Evolutionary conservation across 2,113 vertebrate species (phyloP).

Genomic region (Spheniscus mendiculus): DNA sequence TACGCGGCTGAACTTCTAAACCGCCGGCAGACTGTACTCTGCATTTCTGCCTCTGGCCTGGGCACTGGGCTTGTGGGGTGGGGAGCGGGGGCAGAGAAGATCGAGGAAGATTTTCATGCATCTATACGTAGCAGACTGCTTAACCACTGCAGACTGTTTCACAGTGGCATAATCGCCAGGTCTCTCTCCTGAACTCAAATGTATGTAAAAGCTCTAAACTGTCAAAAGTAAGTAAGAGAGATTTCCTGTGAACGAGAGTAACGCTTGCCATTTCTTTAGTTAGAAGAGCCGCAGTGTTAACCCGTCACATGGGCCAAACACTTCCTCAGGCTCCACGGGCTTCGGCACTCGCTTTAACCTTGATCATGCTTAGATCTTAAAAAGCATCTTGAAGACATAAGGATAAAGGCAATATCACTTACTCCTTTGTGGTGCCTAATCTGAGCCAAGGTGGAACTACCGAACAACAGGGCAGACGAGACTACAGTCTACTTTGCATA

Average conservation of each 20-base stretch:
- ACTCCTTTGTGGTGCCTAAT: too few species aligned
- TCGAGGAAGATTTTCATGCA: not conserved
- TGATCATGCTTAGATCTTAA: not conserved
- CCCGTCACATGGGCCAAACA: not conserved
- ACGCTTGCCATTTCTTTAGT: not conserved
- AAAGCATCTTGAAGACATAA: not conserved
- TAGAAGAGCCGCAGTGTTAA: not conserved
- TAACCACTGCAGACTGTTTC: not conserved
- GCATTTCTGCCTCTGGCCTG: not conserved
- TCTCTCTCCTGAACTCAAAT: not conserved
- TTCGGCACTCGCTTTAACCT: not conserved
- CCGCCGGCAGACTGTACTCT: fast-evolving
- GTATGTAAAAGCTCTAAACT: not conserved
- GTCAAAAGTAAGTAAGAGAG: not conserved
- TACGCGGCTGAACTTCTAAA: not conserved
- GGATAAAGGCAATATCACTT: not conserved
- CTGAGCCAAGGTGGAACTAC: not conserved
- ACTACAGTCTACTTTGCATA: not conserved
- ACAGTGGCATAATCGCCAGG: not conserved
- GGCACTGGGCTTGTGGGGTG: fast-evolving
- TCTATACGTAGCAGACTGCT: not conserved
- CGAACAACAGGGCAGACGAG: not conserved
- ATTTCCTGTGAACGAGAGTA: not conserved
- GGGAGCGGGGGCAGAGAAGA: not conserved
- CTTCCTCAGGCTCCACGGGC: not conserved